A percentile compares a stretch with the other conserved stretches of the same genome.
These are phyloP conservation scores for Dicyema japonicum DNA, from an alignment of 1,140 invertebrate genomes.

Conservation along the genomic window DNA sequence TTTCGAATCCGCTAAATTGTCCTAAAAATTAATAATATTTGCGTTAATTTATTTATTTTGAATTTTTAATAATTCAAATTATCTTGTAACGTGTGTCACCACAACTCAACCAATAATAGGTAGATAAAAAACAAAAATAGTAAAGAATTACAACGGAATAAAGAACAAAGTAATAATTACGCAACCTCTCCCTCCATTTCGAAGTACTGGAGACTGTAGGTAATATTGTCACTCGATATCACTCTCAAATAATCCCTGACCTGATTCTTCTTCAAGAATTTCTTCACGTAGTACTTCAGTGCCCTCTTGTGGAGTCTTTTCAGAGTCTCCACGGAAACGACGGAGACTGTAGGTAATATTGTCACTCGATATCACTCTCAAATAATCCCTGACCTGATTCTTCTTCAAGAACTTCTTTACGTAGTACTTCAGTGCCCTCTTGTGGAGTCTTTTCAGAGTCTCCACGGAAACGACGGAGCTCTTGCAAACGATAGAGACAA, in stretches of 20 bases:
- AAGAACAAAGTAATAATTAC: too few species aligned
- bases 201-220: constrained; percentile 92
- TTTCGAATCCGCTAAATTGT: too few species aligned
- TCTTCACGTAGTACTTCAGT: constrained; percentile 91
- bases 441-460: constrained; percentile 63
- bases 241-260: constrained; percentile 89
- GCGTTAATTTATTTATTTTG: too few species aligned
- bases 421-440: constrained; percentile 77
- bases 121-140: too few species aligned
- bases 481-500: constrained; percentile 47
- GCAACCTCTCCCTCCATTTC: constrained; percentile 88
- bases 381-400: constrained; percentile 86
- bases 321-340: too few species aligned
- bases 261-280: constrained; percentile 94
- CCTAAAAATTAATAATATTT: too few species aligned
- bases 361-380: constrained; percentile 71
- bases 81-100: too few species aligned
- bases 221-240: constrained; percentile 69
- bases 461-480: constrained; percentile 68
- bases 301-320: constrained; percentile 80
- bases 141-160: too few species aligned
- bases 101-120: too few species aligned
- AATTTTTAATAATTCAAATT: too few species aligned
- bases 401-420: constrained; percentile 98
- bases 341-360: constrained; percentile 80